Evolutionary conservation across 1,140 invertebrate genomes (phyloP), one percentile per base, ranked within the genome.

Genomic region (Littorina saxatilis): DNA sequence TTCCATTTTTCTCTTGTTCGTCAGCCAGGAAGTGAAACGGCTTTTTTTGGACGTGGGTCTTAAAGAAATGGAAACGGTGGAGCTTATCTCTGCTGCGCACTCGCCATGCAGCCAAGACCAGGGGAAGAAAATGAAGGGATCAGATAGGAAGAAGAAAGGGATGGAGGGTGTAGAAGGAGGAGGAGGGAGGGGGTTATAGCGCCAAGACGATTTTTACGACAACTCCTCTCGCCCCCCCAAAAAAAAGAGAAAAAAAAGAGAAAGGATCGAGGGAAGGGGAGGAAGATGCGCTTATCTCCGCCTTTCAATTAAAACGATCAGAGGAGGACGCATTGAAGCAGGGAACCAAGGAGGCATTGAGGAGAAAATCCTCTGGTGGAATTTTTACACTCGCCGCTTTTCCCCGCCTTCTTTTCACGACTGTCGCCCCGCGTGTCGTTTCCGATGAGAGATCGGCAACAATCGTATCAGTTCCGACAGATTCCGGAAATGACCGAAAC

Each of bases 391-490:
- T 4, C 58, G 55, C 39, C n/a, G n/a, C n/a, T n/a, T n/a, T n/a
- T n/a, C n/a, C n/a, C n/a, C n/a, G n/a, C 35, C 35, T 20, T 63
- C 76, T 40, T 78, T 40, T 43, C 76, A 40, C 76, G 55, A 15
- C 76, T 66, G 29, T 43, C 76, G 39, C 29, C 74, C 20, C 76
- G 52, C 76, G 52, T 78, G 58, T 58, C 37, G n/a, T 61, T 78
- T 78, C 76, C 76, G 76, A 63, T 78, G 35, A 27, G 27, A 61
- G 35, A 37, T 78, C 76, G 76, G 76, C 76, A 37, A 78, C 76
- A 78, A 78, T 78, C 76, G 76, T 78, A 78, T 78, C 76, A 78
- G 52, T 63, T 61, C 58, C 76, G 76, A 78, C 76, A 78, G 76
- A 35, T 78, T 78, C 76, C 76, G 76, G 76, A 78, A 78, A 78